These are phyloP conservation scores for Cydia pomonella DNA, from an alignment of 1,140 invertebrate genomes.

Conservation along the genomic window DNA sequence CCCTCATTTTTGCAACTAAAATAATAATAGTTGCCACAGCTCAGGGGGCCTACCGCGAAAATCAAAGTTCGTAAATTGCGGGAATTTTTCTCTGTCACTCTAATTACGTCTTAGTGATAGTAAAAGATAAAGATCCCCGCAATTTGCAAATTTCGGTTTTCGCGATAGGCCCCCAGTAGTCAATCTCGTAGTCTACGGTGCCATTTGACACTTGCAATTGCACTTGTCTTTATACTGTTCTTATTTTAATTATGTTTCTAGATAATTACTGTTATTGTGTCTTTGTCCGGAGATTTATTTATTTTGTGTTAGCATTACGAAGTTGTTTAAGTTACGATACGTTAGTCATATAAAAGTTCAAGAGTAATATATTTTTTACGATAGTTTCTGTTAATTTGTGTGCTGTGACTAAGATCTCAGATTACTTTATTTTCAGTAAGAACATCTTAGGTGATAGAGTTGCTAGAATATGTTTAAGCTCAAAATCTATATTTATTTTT, in stretches of 20 bases:
- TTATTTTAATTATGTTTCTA: neutral
- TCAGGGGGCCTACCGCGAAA: too few species aligned
- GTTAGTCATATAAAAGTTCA: too few species aligned
- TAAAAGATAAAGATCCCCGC: too few species aligned
- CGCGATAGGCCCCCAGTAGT: too few species aligned
- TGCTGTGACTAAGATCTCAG: slow-evolving; percentile 71
- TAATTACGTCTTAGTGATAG: too few species aligned
- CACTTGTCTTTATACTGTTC: neutral
- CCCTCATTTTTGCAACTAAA: too few species aligned
- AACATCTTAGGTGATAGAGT: neutral
- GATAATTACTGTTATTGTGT: neutral
- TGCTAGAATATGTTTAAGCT: neutral
- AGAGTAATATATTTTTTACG: slow-evolving; percentile 35
- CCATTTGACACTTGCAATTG: slow-evolving; percentile 14
- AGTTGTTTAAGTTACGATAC: neutral
- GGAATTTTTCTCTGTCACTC: too few species aligned
- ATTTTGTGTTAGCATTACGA: slow-evolving; percentile 9
- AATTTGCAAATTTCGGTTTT: too few species aligned
- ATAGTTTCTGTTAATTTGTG: slow-evolving; percentile 42
- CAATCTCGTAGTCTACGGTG: slow-evolving; percentile 12
- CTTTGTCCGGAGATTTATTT: slow-evolving; percentile 15
- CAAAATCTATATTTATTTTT: neutral
- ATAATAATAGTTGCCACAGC: slow-evolving; percentile 5
- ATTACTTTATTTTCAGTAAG: slow-evolving; percentile 19
- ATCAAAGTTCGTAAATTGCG: too few species aligned